These are phyloP conservation scores for Cisticola juncidis DNA, from an alignment of 2,113 vertebrate species.

Conservation along the genomic window DNA sequence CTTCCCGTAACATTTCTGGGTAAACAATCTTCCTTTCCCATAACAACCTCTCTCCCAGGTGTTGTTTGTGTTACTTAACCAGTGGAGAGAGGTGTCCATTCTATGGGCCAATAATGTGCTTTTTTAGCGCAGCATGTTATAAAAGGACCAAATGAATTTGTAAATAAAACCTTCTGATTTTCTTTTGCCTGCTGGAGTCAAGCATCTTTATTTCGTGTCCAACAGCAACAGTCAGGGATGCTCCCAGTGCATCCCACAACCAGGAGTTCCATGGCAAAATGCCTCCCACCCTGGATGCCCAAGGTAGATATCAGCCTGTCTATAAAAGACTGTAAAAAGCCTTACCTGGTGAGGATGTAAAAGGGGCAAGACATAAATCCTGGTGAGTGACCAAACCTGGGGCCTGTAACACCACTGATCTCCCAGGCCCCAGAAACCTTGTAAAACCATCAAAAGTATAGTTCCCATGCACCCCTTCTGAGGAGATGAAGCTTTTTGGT, in stretches of 20 bases:
- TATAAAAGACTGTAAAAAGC: neutral
- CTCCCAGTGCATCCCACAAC: accelerated
- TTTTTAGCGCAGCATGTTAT: too few species aligned
- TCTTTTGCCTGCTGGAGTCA: too few species aligned
- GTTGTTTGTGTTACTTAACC: too few species aligned
- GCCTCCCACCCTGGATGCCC: neutral
- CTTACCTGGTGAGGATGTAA: neutral
- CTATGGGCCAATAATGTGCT: too few species aligned
- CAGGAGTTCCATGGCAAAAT: neutral
- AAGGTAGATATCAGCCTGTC: neutral
- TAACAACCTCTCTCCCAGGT: too few species aligned
- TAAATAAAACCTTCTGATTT: too few species aligned
- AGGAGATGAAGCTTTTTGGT: neutral
- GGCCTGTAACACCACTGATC: neutral
- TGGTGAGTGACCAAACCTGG: neutral
- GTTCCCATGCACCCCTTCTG: neutral
- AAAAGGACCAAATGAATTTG: too few species aligned
- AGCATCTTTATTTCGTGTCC: too few species aligned
- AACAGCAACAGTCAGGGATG: too few species aligned
- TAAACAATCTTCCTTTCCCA: too few species aligned
- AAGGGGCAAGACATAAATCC: neutral
- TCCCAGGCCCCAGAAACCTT: neutral
- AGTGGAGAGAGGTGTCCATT: too few species aligned
- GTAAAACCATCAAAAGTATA: neutral
- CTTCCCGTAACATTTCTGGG: too few species aligned